Evolutionary conservation across 1,140 invertebrate species (phyloP).

Genomic region (Trachymyrmex cornetzi): DNA sequence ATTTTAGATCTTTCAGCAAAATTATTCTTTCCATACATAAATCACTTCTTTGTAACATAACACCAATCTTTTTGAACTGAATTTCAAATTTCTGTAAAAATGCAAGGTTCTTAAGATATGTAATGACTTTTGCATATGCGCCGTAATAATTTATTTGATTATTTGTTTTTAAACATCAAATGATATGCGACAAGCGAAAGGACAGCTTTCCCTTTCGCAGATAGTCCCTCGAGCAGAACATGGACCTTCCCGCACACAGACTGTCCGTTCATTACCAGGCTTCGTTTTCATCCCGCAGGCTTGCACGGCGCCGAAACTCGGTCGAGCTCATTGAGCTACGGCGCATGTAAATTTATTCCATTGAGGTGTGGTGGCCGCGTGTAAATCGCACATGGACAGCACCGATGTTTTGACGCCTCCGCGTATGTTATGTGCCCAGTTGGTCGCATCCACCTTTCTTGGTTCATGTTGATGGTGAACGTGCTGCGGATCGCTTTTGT

Average conservation of each 20-base stretch:
- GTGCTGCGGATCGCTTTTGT: conserved; percentile 71
- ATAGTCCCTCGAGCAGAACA: background rate
- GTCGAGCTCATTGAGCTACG: conserved; percentile 70
- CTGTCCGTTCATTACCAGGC: conserved; percentile 4
- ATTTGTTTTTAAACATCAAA: background rate
- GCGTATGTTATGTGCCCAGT: conserved; percentile 77
- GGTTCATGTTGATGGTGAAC: background rate
- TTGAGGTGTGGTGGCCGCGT: conserved; percentile 78
- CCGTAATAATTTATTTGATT: background rate
- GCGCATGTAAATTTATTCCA: conserved; percentile 82
- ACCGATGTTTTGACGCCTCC: conserved; percentile 73
- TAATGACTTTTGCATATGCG: background rate
- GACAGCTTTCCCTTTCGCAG: background rate
- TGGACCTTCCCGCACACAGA: background rate
- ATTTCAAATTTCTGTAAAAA: background rate
- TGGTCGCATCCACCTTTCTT: conserved; percentile 53
- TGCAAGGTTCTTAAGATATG: background rate
- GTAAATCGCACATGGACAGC: conserved; percentile 73
- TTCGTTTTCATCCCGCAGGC: background rate
- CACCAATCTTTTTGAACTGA: background rate
- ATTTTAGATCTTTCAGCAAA: too few relatives aligned
- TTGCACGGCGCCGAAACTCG: conserved; percentile 47
- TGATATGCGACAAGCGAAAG: background rate
- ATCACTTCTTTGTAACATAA: background rate
- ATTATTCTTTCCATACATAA: background rate